Conservation (phyloP, 2,888 invertebrate species). For the Lydus trimaculatus region DNA sequence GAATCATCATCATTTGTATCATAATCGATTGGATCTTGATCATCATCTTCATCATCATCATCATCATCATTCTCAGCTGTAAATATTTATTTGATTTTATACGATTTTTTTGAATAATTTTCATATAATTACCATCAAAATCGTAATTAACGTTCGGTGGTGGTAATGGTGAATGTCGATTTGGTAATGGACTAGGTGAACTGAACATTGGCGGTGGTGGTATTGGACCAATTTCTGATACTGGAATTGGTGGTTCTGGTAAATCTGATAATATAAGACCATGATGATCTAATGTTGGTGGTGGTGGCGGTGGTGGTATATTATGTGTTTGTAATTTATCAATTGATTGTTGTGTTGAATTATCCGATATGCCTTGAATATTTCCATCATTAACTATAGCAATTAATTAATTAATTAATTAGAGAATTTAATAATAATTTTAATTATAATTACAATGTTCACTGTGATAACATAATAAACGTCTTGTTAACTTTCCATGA, state of each 20-base stretch:
- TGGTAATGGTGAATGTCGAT: conserved; percentile 60
- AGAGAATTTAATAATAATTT: neutral
- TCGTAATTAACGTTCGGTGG: conserved; percentile 64
- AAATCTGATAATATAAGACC: conserved; percentile 81
- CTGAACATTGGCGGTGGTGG: conserved; percentile 94
- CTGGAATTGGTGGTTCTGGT: conserved; percentile 90
- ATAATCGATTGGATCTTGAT: conserved; percentile 62
- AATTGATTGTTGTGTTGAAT: conserved; percentile 60
- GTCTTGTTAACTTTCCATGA: conserved; percentile 77
- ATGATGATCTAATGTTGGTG: conserved; percentile 45
- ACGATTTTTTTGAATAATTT: conserved; percentile 23
- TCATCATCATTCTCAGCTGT: conserved; percentile 52
- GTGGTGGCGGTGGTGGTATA: conserved; percentile 37
- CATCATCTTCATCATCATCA: conserved; percentile 66
- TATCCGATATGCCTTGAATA: conserved; percentile 56
- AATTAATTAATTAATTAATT: conserved; percentile 12
- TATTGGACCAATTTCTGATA: conserved; percentile 88
- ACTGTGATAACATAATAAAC: conserved; percentile 81
- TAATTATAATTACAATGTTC: conserved; percentile 70
- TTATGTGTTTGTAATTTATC: conserved; percentile 53
- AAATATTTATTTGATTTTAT: conserved; percentile 11
- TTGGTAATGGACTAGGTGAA: conserved; percentile 79
- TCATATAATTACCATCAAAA: conserved; percentile 70
- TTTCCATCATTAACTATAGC: conserved; percentile 68
- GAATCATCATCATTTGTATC: conserved; percentile 71